phyloP scores from a whole-genome alignment of 2,888 invertebrate species.

The Drosophila sordidula region DNA sequence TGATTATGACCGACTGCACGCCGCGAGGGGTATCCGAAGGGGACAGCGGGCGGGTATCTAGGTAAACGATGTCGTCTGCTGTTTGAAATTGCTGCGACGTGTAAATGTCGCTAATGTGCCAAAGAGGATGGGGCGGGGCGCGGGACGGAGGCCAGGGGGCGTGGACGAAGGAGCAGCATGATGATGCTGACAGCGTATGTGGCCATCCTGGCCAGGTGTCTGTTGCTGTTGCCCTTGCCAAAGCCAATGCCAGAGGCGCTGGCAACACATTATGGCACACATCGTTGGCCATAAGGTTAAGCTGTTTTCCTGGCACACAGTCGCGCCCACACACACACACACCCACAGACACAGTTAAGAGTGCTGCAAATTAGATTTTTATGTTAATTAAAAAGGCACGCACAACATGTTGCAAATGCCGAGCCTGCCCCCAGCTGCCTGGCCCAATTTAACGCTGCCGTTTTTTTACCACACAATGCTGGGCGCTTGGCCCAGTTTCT shows the following conservation, averaged over 20 bases:
- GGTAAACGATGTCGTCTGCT: constrained; percentile 73
- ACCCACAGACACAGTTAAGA: constrained; percentile 45
- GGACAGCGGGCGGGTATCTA: constrained; percentile 20
- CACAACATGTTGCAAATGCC: constrained; percentile 62
- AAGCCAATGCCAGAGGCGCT: constrained; percentile 72
- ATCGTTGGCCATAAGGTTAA: constrained; percentile 80
- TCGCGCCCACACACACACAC: constrained; percentile 16
- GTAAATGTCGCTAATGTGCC: constrained; percentile 78
- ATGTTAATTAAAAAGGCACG: constrained; percentile 79
- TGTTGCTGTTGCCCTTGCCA: constrained; percentile 63
- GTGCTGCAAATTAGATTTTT: constrained; percentile 78
- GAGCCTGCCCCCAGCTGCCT: constrained; percentile 43
- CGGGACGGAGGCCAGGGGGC: constrained; percentile 1
- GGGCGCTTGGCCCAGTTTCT: constrained; percentile 44
- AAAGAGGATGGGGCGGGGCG: neutral
- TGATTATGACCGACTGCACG: constrained; percentile 74
- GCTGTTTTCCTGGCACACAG: constrained; percentile 72
- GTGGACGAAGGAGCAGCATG: constrained; percentile 32
- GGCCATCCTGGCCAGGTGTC: constrained; percentile 55
- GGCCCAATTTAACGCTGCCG: constrained; percentile 30
- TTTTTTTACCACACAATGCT: constrained; percentile 14
- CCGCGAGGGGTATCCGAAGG: neutral
- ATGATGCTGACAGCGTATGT: constrained; percentile 37
- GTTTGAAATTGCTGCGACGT: constrained; percentile 79
- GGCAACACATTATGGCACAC: constrained; percentile 67